A percentile compares a stretch with the other conserved stretches of the same genome.
Evolutionary conservation across 2,113 vertebrate genomes (phyloP).

Genomic region (Eubucco bourcierii): DNA sequence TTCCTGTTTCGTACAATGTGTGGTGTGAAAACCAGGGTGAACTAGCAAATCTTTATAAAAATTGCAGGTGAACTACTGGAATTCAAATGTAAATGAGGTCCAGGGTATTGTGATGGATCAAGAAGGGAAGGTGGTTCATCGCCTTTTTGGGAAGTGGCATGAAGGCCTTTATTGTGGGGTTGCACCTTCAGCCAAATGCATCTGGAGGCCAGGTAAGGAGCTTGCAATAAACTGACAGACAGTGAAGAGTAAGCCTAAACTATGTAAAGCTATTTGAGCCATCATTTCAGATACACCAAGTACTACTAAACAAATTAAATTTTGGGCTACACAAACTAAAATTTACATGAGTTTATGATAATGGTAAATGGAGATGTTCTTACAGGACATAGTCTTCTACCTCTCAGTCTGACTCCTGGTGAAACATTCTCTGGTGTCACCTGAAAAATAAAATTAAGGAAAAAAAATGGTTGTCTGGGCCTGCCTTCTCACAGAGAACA

Average conservation of each 20-base stretch:
- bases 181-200: conserved; percentile 94
- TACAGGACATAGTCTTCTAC: neutral
- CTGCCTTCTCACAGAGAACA: neutral
- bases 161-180: conserved; percentile 95
- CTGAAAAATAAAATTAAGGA: neutral
- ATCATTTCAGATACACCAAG: neutral
- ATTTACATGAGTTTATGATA: neutral
- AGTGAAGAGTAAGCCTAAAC: neutral
- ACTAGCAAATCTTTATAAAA: neutral
- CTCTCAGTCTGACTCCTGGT: neutral
- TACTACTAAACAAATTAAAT: neutral
- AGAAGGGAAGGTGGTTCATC: conserved; percentile 94
- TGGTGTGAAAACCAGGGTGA: neutral
- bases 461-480: neutral
- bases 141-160: conserved; percentile 98
- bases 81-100: conserved; percentile 95
- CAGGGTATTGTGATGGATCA: conserved; percentile 97
- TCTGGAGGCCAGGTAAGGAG: conserved; percentile 94
- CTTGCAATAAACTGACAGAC: neutral
- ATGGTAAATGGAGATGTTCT: neutral
- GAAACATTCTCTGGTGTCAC: neutral
- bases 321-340: neutral
- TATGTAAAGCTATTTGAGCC: neutral
- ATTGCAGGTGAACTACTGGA: conserved; percentile 96
- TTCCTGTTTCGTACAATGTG: neutral